Base-by-base conservation (phyloP, 2,888 invertebrate species). In the Orgyia antiqua region DNA sequence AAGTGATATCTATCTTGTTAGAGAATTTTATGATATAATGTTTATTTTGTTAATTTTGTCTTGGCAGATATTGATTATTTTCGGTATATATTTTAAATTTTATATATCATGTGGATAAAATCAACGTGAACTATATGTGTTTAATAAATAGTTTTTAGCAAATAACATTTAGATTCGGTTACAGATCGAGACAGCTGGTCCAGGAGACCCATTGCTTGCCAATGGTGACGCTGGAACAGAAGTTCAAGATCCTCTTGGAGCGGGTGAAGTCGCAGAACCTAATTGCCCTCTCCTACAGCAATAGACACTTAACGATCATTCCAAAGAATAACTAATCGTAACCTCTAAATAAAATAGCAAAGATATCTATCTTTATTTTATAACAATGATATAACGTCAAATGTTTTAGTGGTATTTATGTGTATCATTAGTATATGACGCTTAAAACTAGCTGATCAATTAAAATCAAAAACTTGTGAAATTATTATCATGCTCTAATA, bases 161-260 rank as follows among this genome's bases (percentile, higher is more conserved):
- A 25, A 17, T 6, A 24, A 9, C 10, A n/a, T 21, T 13, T 33
- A n/a, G n/a, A n/a, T n/a, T n/a, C n/a, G n/a, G n/a, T n/a, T n/a
- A n/a, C n/a, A n/a, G n/a, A n/a, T n/a, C n/a, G n/a, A 49, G 12
- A 58, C 51, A 18, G 36, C 43, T 17, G 65, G 51, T 19, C 46
- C 42, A 2, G 37, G 50, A 6, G 68, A 65, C 26, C 53, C 62
- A 1, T 43, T 71, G 17, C 45, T 70, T n/a, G 59, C 61, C 4
- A 70, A 71, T 41, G 64, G 56, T 6, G 42, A 34, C 13, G 41
- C 56, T 11, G 30, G 47, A 2, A 40, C 45, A 3, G 26, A 18
- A 18, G 18, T 13, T 11, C 10, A 13, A 1, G 39, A 38, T 24
- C 31, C 39, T 19, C 32, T 19, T 25, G 44, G 46, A 10, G 36